phyloP scores from a whole-genome alignment of 2,888 invertebrate genomes.

The Amphimallon solstitiale region DNA sequence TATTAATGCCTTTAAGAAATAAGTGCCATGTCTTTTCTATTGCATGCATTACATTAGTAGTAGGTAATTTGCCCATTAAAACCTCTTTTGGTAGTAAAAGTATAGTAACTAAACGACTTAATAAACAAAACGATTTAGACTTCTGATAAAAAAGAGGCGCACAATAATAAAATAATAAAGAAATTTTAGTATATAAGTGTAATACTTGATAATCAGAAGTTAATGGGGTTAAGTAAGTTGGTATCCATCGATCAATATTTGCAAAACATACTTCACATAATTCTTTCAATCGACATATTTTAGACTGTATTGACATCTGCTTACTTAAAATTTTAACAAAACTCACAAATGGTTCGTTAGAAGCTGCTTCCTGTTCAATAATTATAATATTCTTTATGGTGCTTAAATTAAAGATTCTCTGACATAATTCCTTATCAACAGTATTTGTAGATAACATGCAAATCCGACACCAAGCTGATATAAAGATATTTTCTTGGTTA shows the following conservation, averaged over 20 bases:
- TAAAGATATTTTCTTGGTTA: constrained; percentile 51
- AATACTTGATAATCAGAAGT: constrained; percentile 53
- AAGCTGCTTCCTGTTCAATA: constrained; percentile 14
- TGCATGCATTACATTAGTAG: constrained; percentile 61
- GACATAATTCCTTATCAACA: constrained; percentile 49
- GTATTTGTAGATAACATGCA: constrained; percentile 52
- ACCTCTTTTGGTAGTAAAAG: constrained; percentile 66
- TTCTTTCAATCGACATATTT: constrained; percentile 43
- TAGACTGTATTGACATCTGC: constrained; percentile 44
- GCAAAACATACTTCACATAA: constrained; percentile 57
- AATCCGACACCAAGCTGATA: constrained; percentile 58
- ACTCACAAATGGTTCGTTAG: constrained; percentile 52
- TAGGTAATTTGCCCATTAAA: constrained; percentile 62
- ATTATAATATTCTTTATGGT: constrained; percentile 40
- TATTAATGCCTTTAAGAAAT: constrained; percentile 65
- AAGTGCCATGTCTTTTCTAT: constrained; percentile 67
- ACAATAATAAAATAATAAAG: constrained; percentile 55
- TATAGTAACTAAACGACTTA: constrained; percentile 64
- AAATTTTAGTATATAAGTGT: constrained; percentile 55
- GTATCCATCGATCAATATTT: constrained; percentile 52
- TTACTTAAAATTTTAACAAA: constrained; percentile 54
- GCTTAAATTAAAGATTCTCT: constrained; percentile 53
- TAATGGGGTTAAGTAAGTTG: constrained; percentile 50
- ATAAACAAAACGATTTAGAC: constrained; percentile 61
- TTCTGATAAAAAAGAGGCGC: constrained; percentile 56